Evolutionary conservation across 2,113 vertebrate genomes (phyloP).

Genomic region (Scopus umbretta): DNA sequence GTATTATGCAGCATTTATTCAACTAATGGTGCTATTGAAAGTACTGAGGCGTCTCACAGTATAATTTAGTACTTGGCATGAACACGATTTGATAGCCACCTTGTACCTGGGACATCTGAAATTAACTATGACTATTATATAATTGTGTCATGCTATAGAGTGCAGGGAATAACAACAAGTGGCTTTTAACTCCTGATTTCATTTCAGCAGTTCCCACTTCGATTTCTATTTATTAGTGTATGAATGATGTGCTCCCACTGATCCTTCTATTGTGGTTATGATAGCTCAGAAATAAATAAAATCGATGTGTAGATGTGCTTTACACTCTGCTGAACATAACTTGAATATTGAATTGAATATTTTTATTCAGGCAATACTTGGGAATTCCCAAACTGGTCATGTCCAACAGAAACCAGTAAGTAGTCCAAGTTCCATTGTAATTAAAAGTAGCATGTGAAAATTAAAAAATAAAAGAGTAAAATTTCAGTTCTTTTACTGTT

Average conservation of each 20-base stretch:
- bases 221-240: neutral
- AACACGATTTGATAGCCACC: neutral
- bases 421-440: neutral
- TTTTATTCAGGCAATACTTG: neutral
- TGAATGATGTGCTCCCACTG: neutral
- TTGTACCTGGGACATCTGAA: neutral
- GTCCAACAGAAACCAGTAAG: neutral
- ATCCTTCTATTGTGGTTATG: neutral
- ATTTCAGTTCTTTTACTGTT: neutral
- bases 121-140: neutral
- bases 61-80: conserved; percentile 14
- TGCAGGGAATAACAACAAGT: neutral
- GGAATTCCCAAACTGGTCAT: neutral
- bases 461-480: neutral
- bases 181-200: neutral
- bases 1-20: conserved; percentile 26
- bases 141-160: neutral
- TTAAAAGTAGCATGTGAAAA: neutral
- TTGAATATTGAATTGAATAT: neutral
- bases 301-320: neutral
- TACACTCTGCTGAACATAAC: neutral
- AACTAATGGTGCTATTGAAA: conserved; percentile 24
- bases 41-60: neutral
- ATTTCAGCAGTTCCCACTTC: neutral
- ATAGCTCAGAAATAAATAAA: neutral